Evolutionary conservation across 2,797 vertebrate species (phyloP), one percentile per base, ranked within the genome.

Genomic region (Sebastes cheni): DNA sequence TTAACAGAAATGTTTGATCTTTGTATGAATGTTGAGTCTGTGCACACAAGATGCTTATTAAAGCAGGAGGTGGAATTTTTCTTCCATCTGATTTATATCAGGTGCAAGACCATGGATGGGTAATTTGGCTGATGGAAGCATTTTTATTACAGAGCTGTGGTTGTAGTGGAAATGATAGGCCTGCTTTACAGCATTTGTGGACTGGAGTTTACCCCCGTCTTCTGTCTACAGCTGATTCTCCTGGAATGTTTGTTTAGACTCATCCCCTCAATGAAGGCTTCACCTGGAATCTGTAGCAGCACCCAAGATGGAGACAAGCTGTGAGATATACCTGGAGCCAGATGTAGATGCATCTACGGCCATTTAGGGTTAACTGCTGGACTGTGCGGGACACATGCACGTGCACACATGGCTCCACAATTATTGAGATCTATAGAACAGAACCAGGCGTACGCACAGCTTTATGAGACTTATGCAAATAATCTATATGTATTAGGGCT

Each of bases 31-130:
- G 72, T 75, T 46, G 81, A 83, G 76, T 83, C 72, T 72, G 60
- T 75, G 85, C 83, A 56, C 77, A 77, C 86, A 91, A 90, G 91
- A 95, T 95, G 88, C 90, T 89, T 93, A 94, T 94, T 96, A 95
- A 92, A 92, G 93, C 73, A 30, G 30, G 56, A 92, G 84, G 90
- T 87, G 93, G 91, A 91, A 95, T 95, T 94, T 96, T 94, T 91
- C 77, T 84, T 90, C 86, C 92, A 91, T 94, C 84, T 95, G 94
- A 96, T 96, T 95, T 95, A 95, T 93, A 92, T 95, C 93, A 95
- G 87, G 92, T 95, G 91, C 68, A 94, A 77, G 75, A 94, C 87
- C 70, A 77, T 92, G 93, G 90, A 86, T 91, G 89, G 90, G 89
- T 89, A 85, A 93, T 95, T 94, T 94, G 86, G 79, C 88, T 82